These are phyloP conservation scores for Drosophila ezoana DNA, from an alignment of 2,888 invertebrate genomes.

Conservation along the genomic window DNA sequence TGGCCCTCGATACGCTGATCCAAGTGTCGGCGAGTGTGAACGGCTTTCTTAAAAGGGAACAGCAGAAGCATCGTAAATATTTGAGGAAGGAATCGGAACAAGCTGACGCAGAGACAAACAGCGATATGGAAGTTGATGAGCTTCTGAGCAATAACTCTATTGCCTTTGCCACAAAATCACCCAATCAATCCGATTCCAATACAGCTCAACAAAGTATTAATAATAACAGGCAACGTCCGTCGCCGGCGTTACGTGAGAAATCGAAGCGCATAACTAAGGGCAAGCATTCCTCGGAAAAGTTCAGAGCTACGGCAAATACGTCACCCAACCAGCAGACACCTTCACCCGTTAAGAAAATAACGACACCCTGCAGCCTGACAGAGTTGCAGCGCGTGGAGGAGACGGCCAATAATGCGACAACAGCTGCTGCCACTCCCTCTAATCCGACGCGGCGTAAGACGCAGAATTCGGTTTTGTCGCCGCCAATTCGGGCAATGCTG, in stretches of 20 bases:
- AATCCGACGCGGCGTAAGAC: constrained; percentile 65
- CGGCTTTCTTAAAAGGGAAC: constrained; percentile 88
- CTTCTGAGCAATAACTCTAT: constrained; percentile 59
- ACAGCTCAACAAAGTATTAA: constrained; percentile 77
- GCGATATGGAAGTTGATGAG: constrained; percentile 81
- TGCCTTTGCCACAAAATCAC: constrained; percentile 23
- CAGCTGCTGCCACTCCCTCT: constrained; percentile 46
- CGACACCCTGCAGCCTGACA: constrained; percentile 38
- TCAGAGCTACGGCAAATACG: constrained; percentile 57
- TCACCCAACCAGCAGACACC: constrained; percentile 33
- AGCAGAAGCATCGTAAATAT: constrained; percentile 80
- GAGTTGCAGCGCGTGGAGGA: constrained; percentile 58
- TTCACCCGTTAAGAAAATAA: constrained; percentile 48
- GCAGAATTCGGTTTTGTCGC: constrained; percentile 68
- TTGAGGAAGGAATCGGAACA: constrained; percentile 68
- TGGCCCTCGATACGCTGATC: constrained; percentile 90
- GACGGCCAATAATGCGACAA: constrained; percentile 40
- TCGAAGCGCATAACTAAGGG: constrained; percentile 82
- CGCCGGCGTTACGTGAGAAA: constrained; percentile 80
- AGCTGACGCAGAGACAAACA: constrained; percentile 21
- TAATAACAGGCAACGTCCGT: constrained; percentile 65
- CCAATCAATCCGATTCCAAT: constrained; percentile 17
- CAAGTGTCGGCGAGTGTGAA: constrained; percentile 88
- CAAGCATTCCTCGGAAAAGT: constrained; percentile 82
- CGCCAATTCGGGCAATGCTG: constrained; percentile 83